A percentile compares a stretch with the other conserved stretches of the same genome.
Conservation (phyloP, 2,888 invertebrate genomes). For the Tetragnatha montana region DNA sequence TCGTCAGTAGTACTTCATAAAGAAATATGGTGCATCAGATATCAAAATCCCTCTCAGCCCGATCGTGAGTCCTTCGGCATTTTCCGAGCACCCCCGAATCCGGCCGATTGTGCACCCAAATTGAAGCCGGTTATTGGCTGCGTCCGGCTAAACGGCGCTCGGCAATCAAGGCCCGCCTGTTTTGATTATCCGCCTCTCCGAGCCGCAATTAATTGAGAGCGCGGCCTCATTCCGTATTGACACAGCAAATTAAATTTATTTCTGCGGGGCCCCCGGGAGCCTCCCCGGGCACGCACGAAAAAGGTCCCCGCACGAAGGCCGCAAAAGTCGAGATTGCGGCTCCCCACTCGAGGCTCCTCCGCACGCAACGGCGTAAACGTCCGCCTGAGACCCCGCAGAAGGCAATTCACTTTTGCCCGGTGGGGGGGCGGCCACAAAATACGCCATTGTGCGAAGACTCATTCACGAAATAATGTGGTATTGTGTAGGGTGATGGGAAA, state of each 20-base stretch:
- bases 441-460: too few relatives aligned
- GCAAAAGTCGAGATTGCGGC: neutral
- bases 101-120: too few relatives aligned
- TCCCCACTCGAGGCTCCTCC: neutral
- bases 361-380: neutral
- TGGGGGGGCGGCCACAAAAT: too few relatives aligned
- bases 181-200: slow-evolving; percentile 30
- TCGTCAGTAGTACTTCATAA: too few relatives aligned
- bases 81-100: too few relatives aligned
- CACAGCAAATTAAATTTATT: slow-evolving; percentile 69
- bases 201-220: slow-evolving; percentile 69
- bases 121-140: slow-evolving; percentile 1
- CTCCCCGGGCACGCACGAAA: slow-evolving; percentile 34
- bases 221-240: slow-evolving; percentile 61
- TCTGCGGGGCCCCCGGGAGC: slow-evolving; percentile 44
- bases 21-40: too few relatives aligned
- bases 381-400: neutral
- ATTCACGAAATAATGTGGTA: too few relatives aligned
- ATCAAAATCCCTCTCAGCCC: too few relatives aligned
- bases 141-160: slow-evolving; percentile 13
- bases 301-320: slow-evolving; percentile 27
- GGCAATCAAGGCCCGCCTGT: slow-evolving; percentile 2
- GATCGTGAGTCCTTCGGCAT: too few relatives aligned
- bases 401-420: too few relatives aligned
- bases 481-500: too few relatives aligned